These are phyloP conservation scores for Himalopsyche japonica DNA, from an alignment of 2,888 invertebrate genomes.

Conservation along the genomic window DNA sequence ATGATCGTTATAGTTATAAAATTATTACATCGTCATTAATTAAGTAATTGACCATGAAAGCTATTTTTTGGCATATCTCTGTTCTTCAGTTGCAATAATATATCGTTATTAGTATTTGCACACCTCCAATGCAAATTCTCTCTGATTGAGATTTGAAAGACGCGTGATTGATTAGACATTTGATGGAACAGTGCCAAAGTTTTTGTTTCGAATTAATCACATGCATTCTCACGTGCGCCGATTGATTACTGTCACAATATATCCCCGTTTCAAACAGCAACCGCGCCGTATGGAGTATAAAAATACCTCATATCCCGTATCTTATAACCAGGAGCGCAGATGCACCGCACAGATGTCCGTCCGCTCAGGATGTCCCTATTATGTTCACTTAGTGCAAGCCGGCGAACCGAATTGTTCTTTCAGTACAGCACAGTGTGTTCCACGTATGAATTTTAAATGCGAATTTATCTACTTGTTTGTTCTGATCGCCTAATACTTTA, in stretches of 20 bases:
- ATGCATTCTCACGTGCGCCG: neutral
- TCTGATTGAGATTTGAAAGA: too few species aligned
- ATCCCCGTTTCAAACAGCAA: neutral
- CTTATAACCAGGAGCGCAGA: slow-evolving; percentile 25
- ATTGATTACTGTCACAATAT: neutral
- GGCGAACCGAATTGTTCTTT: slow-evolving; percentile 24
- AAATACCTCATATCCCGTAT: neutral
- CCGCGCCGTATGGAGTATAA: neutral
- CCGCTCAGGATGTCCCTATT: slow-evolving; percentile 39
- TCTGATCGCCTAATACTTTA: neutral
- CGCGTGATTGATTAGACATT: too few species aligned
- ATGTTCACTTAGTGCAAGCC: slow-evolving; percentile 36
- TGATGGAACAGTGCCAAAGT: neutral
- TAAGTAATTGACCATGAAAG: too few species aligned
- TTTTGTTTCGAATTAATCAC: neutral
- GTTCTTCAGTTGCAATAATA: too few species aligned
- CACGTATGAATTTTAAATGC: neutral
- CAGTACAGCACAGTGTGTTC: neutral
- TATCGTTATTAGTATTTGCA: too few species aligned
- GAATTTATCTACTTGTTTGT: neutral
- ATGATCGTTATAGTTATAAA: too few species aligned
- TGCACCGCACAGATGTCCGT: slow-evolving; percentile 39
- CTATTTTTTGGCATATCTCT: too few species aligned
- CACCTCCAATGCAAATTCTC: too few species aligned
- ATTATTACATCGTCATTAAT: too few species aligned